Conservation (phyloP, 1,140 invertebrate species). For the Drosophila tropicalis region DNA sequence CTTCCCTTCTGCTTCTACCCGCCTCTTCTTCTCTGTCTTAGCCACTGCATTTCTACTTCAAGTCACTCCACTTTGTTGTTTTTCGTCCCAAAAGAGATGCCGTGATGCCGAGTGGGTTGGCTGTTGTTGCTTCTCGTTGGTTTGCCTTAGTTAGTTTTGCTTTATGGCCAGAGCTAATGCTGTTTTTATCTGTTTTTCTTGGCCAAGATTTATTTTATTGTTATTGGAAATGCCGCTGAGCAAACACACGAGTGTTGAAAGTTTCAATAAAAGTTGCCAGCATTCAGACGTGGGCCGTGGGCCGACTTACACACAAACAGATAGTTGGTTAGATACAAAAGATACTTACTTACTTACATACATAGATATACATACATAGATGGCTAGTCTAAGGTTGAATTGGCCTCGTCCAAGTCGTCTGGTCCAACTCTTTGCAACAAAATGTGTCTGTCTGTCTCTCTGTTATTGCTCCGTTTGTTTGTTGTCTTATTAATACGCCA, state of each 20-base stretch:
- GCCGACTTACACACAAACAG: no score
- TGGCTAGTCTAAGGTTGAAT: neutral
- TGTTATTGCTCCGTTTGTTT: conserved; percentile 41
- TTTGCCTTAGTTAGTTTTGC: conserved; percentile 56
- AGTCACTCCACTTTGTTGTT: conserved; percentile 2
- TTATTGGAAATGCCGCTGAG: conserved; percentile 64
- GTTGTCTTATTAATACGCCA: conserved; percentile 74
- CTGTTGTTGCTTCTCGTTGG: conserved; percentile 12
- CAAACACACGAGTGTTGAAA: conserved; percentile 41
- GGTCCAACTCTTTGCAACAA: neutral
- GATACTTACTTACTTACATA: neutral
- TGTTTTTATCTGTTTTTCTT: conserved; percentile 79
- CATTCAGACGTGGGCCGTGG: conserved; percentile 19
- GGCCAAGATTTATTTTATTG: conserved; percentile 80
- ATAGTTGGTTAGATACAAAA: neutral
- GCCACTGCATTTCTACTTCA: neutral
- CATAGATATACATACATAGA: neutral
- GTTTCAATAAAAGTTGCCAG: conserved; percentile 74
- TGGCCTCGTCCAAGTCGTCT: neutral
- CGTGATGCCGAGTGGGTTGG: conserved; percentile 36
- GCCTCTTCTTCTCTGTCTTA: neutral
- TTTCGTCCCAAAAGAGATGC: conserved; percentile 6
- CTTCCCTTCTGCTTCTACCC: neutral
- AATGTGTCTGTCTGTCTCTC: neutral
- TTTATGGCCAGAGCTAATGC: conserved; percentile 74